These are phyloP conservation scores for Phoebastria nigripes DNA, from an alignment of 2,797 vertebrate species.

Conservation along the genomic window DNA sequence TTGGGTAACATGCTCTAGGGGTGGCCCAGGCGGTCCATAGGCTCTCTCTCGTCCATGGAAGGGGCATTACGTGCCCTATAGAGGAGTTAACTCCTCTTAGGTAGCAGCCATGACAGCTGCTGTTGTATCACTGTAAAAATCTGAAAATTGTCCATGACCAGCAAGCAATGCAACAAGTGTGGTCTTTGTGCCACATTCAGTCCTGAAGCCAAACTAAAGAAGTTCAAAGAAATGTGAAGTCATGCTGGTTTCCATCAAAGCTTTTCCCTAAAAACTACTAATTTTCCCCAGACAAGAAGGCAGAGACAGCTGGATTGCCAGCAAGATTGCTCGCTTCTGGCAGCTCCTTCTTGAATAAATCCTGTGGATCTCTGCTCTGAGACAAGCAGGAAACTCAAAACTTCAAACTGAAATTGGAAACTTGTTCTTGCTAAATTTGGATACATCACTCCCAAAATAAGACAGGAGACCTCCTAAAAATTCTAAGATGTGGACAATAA, in stretches of 20 bases:
- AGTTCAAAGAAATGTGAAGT: background rate
- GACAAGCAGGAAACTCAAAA: background rate
- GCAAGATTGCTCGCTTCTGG: background rate
- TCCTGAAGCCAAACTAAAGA: background rate
- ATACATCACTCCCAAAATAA: background rate
- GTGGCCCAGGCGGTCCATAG: rapidly evolving
- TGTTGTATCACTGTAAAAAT: background rate
- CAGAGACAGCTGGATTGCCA: background rate
- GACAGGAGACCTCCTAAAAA: background rate
- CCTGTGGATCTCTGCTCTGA: background rate
- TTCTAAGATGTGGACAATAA: background rate
- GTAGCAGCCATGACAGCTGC: background rate
- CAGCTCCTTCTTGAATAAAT: background rate
- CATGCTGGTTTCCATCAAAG: background rate
- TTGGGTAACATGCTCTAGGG: background rate
- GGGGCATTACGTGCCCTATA: background rate
- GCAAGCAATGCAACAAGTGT: background rate
- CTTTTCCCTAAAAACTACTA: background rate
- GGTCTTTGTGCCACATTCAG: background rate
- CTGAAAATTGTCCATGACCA: background rate
- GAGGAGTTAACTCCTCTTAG: background rate
- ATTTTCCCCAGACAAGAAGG: background rate
- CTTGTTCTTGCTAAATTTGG: background rate
- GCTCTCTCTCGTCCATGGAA: background rate
- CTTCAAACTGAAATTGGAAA: background rate